Evolutionary conservation across 2,113 vertebrate genomes (phyloP), one percentile per base, ranked within the genome.

Genomic region (Erythrocercus mccallii): DNA sequence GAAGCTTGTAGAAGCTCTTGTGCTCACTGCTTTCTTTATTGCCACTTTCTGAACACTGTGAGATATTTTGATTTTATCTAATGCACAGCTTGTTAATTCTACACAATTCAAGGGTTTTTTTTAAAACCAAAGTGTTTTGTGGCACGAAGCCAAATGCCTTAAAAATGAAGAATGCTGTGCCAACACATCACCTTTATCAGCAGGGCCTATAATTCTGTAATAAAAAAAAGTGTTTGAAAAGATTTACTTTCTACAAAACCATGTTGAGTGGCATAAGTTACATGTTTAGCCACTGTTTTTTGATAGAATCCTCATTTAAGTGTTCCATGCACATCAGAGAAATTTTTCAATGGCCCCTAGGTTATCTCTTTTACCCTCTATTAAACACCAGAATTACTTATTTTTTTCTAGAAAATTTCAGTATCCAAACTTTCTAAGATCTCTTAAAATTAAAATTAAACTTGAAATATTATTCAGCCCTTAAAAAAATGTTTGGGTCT

Each of bases 241-340:
- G 54, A 88, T 86, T 86, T 90, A n/a, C 30, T 85, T 85, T 78
- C 19, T 78, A 51, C 38, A 64, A 81, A 96, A 68, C 11, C 6
- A 3, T 73, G 11, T 51, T 92, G 69, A 88, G 42, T 84, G 68
- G 11, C 35, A 71, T 86, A 84, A 94, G 78, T 81, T 83, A 27
- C 38, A 77, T 70, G 44, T 66, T 94, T 92, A 81, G 27, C 21
- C 21, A 38, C 24, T 74, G 24, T 61, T 84, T 92, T 30, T 93
- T 92, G 91, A 93, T 60, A 74, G 72, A 92, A 90, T 77, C 27
- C 54, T 54, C 33, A 86, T 92, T 83, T 93, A 74, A 90, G 18
- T 35, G 10, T 65, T 90, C 38, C 64, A 54, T 66, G 58, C 16
- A 58, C 1, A 1, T 73, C 40, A 83, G 15, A 53, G 31, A 68